Conservation (phyloP, 1,140 invertebrate genomes). For the Brachionus rotundiformis region DNA sequence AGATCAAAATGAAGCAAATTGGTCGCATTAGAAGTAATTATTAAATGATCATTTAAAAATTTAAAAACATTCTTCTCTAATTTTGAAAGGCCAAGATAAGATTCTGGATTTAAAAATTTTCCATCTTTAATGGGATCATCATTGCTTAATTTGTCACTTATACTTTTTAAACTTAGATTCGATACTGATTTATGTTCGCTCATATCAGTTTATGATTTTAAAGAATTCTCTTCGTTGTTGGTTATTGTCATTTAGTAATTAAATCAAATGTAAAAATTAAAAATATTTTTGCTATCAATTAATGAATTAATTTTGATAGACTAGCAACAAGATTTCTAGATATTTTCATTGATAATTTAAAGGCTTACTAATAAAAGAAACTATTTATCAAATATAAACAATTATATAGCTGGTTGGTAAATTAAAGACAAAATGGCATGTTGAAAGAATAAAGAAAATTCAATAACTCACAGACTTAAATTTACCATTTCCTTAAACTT, state of each 20-base stretch:
- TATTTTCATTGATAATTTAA: neutral
- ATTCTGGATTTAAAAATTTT: neutral
- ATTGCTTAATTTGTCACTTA: neutral
- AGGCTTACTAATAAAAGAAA: neutral
- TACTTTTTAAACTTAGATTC: neutral
- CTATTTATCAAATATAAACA: neutral
- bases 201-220: neutral
- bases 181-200: neutral
- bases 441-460: no score
- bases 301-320: neutral
- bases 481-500: neutral
- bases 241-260: neutral
- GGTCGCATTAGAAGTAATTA: neutral
- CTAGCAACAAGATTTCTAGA: neutral
- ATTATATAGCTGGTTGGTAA: no score
- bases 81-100: conserved; percentile 18
- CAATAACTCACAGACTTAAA: no score
- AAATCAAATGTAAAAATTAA: neutral
- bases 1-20: conserved; percentile 27
- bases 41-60: conserved; percentile 32
- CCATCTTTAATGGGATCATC: neutral
- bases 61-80: neutral
- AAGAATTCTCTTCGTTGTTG: neutral
- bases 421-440: no score
- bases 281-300: neutral